Evolutionary conservation across 2,888 invertebrate species (phyloP).

Genomic region (Zygothrica quintamaculata): DNA sequence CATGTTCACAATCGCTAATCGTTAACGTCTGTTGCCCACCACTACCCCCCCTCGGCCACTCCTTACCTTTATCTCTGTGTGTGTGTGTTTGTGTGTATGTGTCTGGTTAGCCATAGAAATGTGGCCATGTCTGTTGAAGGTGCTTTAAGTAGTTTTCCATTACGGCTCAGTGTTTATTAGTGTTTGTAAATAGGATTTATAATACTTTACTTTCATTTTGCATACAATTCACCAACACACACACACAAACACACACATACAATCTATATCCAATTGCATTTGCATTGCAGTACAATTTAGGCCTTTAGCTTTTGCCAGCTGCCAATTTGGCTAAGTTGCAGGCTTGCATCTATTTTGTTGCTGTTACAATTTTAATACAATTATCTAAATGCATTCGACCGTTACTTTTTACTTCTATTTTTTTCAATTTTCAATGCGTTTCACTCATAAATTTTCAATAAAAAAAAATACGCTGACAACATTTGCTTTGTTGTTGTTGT

Average conservation of each 20-base stretch:
- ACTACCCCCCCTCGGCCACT: neutral
- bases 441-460: slow-evolving; percentile 31
- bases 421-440: slow-evolving; percentile 10
- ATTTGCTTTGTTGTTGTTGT: slow-evolving; percentile 45
- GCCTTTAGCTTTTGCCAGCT: too few relatives aligned
- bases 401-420: neutral
- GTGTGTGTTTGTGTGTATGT: slow-evolving; percentile 9
- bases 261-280: too few relatives aligned
- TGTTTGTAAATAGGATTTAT: too few relatives aligned
- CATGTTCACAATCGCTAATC: slow-evolving; percentile 75
- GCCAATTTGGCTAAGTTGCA: too few relatives aligned
- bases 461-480: slow-evolving; percentile 47
- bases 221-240: too few relatives aligned
- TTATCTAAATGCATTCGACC: neutral
- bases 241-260: too few relatives aligned
- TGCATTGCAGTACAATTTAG: too few relatives aligned
- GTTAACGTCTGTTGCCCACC: slow-evolving; percentile 48
- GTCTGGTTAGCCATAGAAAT: slow-evolving; percentile 3
- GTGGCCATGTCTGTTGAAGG: neutral
- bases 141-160: slow-evolving; percentile 4
- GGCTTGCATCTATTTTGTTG: too few relatives aligned
- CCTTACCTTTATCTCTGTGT: too few relatives aligned
- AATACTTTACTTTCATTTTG: too few relatives aligned
- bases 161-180: neutral
- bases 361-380: too few relatives aligned